These are phyloP conservation scores for Oedothorax gibbosus DNA, from an alignment of 1,140 invertebrate genomes.

Conservation along the genomic window DNA sequence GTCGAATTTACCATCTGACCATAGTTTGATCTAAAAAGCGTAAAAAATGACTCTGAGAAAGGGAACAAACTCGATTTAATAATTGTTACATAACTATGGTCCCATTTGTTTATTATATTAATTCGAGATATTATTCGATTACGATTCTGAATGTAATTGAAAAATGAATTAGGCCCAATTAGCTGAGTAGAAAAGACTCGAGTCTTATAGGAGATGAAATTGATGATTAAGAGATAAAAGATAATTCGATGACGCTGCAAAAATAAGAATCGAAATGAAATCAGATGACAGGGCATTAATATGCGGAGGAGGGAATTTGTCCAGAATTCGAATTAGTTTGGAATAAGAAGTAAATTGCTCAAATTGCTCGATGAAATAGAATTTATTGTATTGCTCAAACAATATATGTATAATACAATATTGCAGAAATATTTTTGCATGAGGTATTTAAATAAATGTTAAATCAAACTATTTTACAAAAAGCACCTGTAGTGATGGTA, in stretches of 20 bases:
- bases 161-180: constrained; percentile 41
- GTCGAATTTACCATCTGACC: too few species aligned
- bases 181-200: constrained; percentile 7
- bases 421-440: too few species aligned
- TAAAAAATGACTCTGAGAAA: constrained; percentile 10
- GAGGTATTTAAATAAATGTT: too few species aligned
- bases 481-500: too few species aligned
- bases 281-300: not conserved
- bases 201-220: constrained; percentile 38
- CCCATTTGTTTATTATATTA: constrained; percentile 40
- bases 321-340: too few species aligned
- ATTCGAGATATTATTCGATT: constrained; percentile 37
- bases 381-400: too few species aligned
- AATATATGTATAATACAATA: too few species aligned
- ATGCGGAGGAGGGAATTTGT: too few species aligned
- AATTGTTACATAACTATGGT: constrained; percentile 8
- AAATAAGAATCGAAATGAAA: constrained; percentile 1
- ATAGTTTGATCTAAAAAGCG: constrained; percentile 8
- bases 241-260: constrained; percentile 20
- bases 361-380: too few species aligned
- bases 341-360: too few species aligned
- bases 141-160: constrained; percentile 27
- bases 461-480: too few species aligned
- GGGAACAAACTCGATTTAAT: constrained; percentile 57
- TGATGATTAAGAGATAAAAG: constrained; percentile 40